Conservation (phyloP, 2,113 vertebrate species). For the Piliocolobus tephrosceles region DNA sequence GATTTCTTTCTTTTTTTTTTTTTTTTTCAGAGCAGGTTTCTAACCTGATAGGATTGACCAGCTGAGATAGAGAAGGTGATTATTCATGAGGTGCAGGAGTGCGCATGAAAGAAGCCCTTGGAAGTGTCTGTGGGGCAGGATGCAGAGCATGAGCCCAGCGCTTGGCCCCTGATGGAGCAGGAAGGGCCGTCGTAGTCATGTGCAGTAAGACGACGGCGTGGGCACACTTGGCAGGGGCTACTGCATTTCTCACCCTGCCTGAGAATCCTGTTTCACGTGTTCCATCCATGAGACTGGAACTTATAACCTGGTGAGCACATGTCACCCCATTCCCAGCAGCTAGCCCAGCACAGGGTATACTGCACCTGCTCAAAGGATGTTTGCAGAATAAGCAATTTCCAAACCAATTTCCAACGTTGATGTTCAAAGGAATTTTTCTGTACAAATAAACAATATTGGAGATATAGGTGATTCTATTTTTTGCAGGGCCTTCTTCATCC, state of each 20-base stretch:
- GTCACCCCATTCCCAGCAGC: fast-evolving
- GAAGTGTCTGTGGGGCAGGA: no score
- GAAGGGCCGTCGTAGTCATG: fast-evolving
- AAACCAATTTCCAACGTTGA: neutral
- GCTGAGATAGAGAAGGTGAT: neutral
- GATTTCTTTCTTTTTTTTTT: neutral
- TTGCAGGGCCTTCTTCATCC: no score
- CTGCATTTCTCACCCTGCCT: fast-evolving
- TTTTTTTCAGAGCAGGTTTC: neutral
- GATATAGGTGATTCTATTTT: neutral
- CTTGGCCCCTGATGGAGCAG: neutral
- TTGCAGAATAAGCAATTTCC: neutral
- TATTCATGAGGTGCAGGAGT: neutral
- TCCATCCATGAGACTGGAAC: neutral
- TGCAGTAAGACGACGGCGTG: fast-evolving
- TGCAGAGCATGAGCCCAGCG: fast-evolving
- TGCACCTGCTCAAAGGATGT: neutral
- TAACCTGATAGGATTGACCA: neutral
- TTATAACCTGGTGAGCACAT: fast-evolving
- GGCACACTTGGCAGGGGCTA: fast-evolving
- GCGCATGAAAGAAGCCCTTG: fast-evolving
- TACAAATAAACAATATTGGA: no score
- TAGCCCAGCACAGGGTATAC: fast-evolving
- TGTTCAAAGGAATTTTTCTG: neutral
- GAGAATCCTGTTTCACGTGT: neutral